Base-by-base conservation (phyloP, 1,140 invertebrate species). In the Meteorus sp. region DNA sequence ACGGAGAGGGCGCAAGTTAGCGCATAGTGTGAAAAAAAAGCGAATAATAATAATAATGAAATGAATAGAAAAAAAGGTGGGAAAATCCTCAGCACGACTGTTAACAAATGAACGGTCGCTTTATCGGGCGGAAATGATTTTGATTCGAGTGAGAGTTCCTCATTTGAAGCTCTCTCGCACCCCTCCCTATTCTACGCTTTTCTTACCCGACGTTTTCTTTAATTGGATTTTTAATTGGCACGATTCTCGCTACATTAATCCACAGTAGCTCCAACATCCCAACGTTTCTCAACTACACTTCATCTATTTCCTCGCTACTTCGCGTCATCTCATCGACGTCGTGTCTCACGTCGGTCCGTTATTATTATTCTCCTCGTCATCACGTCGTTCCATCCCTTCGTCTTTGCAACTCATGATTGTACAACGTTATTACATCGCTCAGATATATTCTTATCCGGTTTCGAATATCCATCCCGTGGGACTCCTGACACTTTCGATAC, bases 141-240 rank as follows among this genome's bases (percentile, higher is more conserved):
- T 75, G 74, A 78, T 78, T 74, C 66, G 68, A 59, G 57, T 59
- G 68, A n/a, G n/a, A 61, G 31, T 68, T 55, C 54, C 68, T 73
- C 69, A 70, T 76, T 77, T 73, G 75, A 76, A 76, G 76, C 67
- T 68, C 60, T 65, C 59, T 54, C 64, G 50, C 54, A 43, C 59
- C n/a, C n/a, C n/a, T n/a, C n/a, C n/a, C n/a, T n/a, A n/a, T n/a
- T n/a, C n/a, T n/a, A n/a, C n/a, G n/a, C n/a, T n/a, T n/a, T n/a
- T n/a, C n/a, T n/a, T n/a, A 27, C 37, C 53, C 45, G 25, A 44
- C 64, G 60, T 61, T 66, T 71, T 68, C 74, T 76, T 78, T 78
- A 78, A 78, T 78, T 77, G 75, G 75, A 76, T 77, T 78, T 77
- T 78, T 78, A 78, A 78, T 78, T 78, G 73, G 69, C 58, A 64